Base-by-base conservation (phyloP, 2,113 vertebrate species). In the Grammatotria lemairii region DNA sequence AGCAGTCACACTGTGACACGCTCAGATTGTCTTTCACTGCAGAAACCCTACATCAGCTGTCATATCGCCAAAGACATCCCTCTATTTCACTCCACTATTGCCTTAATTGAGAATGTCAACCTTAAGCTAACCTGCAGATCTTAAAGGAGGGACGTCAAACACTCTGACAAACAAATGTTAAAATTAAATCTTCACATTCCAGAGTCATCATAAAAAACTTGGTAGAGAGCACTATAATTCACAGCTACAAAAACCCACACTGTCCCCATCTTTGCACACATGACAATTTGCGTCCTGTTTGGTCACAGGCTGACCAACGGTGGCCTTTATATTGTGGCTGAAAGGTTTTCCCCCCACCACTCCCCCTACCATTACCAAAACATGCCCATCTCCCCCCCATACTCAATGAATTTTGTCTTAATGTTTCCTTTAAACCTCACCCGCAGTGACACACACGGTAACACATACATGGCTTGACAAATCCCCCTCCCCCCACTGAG, bases 291-390 rank as follows among this genome's bases (percentile, higher is more conserved):
- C 26, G 26, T 38, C 38, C 8, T 60, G 85, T 93, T 86, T 91
- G 81, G 93, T 93, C 88, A 80, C 26, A 75, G 81, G 54, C 80
- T 93, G 91, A 95, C 90, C 91, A 85, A 3, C 5, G 28, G 80
- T 86, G 89, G 94, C 89, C 92, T 88, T 90, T 93, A 90, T 93
- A 90, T 95, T 88, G 85, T 65, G 63, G 40, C 86, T 88, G 81
- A 96, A 93, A 93, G 88, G 57, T 54, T 86, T 79, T 11, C 35
- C 53, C 68, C 40, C 53, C 40, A 28, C 55, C 31, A 11, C 65
- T 6, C 82, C 58, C 12, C 23, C 83, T 55, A 10, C 82, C 58
- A 58, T 80, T 47, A 87, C 86, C 85, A 60, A 80, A 87, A 91
- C 89, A 83, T 42, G 26, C 73, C 70, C 83, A 57, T 90, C 85